A percentile compares a stretch with the other conserved stretches of the same genome.
phyloP scores from a whole-genome alignment of 1,140 invertebrate genomes.

The Hycleus phaleratus region DNA sequence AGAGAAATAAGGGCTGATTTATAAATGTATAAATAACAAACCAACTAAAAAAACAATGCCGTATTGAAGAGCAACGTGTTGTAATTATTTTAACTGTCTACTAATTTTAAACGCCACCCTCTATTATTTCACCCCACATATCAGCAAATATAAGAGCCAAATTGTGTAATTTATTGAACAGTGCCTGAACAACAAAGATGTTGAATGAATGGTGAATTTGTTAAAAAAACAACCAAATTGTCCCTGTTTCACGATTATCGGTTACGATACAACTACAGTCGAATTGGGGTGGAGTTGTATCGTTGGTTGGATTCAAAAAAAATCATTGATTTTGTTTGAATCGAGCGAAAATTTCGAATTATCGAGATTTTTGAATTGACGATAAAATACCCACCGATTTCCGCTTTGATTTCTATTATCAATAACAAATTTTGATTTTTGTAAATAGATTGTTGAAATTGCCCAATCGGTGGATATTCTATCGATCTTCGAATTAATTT shows the following conservation, averaged over 20 bases:
- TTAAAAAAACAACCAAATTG: no score
- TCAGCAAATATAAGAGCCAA: constrained; percentile 1
- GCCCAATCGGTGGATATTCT: not conserved
- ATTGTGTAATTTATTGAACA: constrained; percentile 7
- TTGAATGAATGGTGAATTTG: constrained; percentile 1
- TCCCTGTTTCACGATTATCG: no score
- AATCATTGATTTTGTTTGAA: no score
- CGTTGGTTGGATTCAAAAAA: no score
- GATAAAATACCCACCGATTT: no score
- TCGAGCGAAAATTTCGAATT: no score
- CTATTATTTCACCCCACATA: not conserved
- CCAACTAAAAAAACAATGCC: not conserved
- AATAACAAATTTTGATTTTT: no score
- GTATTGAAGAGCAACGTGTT: constrained; percentile 15
- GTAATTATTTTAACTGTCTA: constrained; percentile 22
- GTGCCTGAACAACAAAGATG: constrained; percentile 1
- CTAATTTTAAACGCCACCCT: constrained; percentile 1
- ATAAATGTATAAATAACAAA: constrained; percentile 23
- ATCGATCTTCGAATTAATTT: not conserved
- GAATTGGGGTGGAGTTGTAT: no score
- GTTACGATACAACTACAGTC: no score
- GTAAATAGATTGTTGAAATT: not conserved
- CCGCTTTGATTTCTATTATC: no score
- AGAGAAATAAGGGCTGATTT: constrained; percentile 36
- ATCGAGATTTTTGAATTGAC: no score